Base-by-base conservation (phyloP, 2,888 invertebrate genomes). In the Cephus rjabovi region DNA sequence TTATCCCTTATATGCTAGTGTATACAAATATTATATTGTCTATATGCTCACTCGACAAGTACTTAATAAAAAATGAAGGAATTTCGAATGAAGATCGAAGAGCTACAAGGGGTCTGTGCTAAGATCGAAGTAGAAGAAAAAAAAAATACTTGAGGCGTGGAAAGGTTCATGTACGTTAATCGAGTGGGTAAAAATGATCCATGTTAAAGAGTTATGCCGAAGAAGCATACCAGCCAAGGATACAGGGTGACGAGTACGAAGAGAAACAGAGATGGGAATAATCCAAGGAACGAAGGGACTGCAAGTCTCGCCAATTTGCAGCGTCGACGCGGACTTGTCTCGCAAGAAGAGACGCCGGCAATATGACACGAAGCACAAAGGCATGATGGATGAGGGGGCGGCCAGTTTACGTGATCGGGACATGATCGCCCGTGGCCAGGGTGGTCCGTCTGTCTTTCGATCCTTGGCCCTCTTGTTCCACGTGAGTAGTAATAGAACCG, bases 301-400 rank as follows among this genome's bases (percentile, higher is more conserved):
- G 71, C 30, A 30, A 34, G 71, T 15, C 34, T 73, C 69, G 74
- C 35, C 77, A 74, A 77, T 74, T 73, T 77, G 77, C 74, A 35
- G 40, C 77, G 74, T 34, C 40, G 12, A 40, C 33, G 73, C 77
- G 73, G 37, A 71, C 77, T 11, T 56, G 77, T 77, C 77, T 68
- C 77, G 77, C 81, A 82, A 77, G 81, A 75, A 77, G 70, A 70
- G 31, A 78, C 80, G 79, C 37, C 79, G 79, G 83, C 81, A 85
- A 88, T 86, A 86, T 87, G 90, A 89, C 90, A 88, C 87, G 86
- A 86, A 88, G 84, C 86, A 86, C 86, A 86, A 86, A 86, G 87
- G 86, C 83, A 90, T 91, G 91, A 91, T 91, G 89, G 91, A 91
- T 91, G 90, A 91, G 89, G 86, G 88, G 89, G 90, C 90, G 91